Evolutionary conservation across 2,113 vertebrate genomes (phyloP), one percentile per base, ranked within the genome.

Genomic region (Semicossyphus pulcher): DNA sequence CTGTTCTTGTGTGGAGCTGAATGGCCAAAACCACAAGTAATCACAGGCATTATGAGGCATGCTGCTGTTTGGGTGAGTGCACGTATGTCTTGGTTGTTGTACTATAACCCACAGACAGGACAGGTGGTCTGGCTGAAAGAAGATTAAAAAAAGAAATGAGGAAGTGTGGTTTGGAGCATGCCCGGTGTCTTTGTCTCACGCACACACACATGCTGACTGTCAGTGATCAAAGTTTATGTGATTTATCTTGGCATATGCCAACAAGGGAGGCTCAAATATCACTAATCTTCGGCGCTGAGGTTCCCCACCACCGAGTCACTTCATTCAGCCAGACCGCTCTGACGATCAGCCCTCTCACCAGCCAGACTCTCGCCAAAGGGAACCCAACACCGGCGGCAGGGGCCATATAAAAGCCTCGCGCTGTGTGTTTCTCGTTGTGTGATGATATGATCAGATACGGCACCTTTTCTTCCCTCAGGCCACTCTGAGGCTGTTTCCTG

Each of bases 81-180:
- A 78, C 39, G 59, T 61, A 62, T 76, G 51, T 78, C 69, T 72
- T 64, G 53, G 62, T 84, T 83, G 72, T 88, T 86, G 54, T 56
- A 69, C 78, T 76, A 26, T 74, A 81, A 88, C 76, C 81, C 80
- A 79, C 80, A 85, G 85, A 83, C 93, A 93, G 92, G 85, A 81
- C 93, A 93, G 92, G 89, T 92, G 92, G 88, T 90, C 83, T 16
- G 86, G 80, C 80, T 86, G 78, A 85, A 88, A 70, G 81, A 23
- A 59, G 71, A 67, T 7, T 5, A 47, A 64, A 85, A 81, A 76
- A 77, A 74, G 64, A 90, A 91, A 88, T 76, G 85, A 90, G 88
- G 85, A 90, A 84, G 85, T 91, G 80, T 78, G 78, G 61, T 82
- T 65, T 73, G 71, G 66, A 86, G 64, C 37, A 71, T 61, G 72